These are phyloP conservation scores for Etheostoma cragini DNA, from an alignment of 2,113 vertebrate species.

Conservation along the genomic window DNA sequence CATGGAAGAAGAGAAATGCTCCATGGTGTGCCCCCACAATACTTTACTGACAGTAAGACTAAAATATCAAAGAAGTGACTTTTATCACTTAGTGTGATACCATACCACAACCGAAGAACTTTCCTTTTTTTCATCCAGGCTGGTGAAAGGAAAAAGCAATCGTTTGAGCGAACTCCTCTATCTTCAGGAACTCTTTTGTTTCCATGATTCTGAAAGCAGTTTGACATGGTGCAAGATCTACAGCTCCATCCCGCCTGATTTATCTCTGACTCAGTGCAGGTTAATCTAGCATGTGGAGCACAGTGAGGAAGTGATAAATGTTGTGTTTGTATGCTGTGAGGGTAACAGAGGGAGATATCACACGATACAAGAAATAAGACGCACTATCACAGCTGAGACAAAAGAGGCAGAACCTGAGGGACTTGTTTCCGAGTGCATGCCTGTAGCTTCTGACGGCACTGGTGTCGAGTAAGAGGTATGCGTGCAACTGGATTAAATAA, in stretches of 20 bases:
- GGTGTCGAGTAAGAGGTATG: conserved; percentile 11
- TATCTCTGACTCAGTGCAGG: conserved; percentile 49
- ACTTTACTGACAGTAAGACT: conserved; percentile 24
- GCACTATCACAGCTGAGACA: conserved; percentile 60
- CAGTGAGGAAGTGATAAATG: conserved; percentile 66
- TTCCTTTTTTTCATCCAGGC: conserved; percentile 7
- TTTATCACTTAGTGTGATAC: conserved; percentile 7
- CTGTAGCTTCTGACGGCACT: conserved; percentile 36
- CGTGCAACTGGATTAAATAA: not conserved
- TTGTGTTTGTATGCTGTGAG: conserved; percentile 54
- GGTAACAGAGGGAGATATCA: conserved; percentile 67
- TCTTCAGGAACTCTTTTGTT: conserved; percentile 50
- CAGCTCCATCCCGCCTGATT: conserved; percentile 48
- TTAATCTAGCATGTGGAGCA: conserved; percentile 62
- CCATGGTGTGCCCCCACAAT: conserved; percentile 11
- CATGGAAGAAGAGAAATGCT: not conserved
- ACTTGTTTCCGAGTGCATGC: conserved; percentile 45
- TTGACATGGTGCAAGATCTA: conserved; percentile 44
- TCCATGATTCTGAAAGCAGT: conserved; percentile 32
- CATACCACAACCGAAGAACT: conserved; percentile 8
- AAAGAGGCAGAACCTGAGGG: conserved; percentile 67
- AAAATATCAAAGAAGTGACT: conserved; percentile 25
- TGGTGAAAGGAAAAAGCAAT: not conserved
- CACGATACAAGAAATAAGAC: conserved; percentile 67
- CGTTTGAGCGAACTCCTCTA: conserved; percentile 16